Percentiles rank a stretch among this genome's conserved stretches.
These are phyloP conservation scores for Priocnemis perturbator DNA, from an alignment of 2,888 invertebrate genomes.

Conservation along the genomic window DNA sequence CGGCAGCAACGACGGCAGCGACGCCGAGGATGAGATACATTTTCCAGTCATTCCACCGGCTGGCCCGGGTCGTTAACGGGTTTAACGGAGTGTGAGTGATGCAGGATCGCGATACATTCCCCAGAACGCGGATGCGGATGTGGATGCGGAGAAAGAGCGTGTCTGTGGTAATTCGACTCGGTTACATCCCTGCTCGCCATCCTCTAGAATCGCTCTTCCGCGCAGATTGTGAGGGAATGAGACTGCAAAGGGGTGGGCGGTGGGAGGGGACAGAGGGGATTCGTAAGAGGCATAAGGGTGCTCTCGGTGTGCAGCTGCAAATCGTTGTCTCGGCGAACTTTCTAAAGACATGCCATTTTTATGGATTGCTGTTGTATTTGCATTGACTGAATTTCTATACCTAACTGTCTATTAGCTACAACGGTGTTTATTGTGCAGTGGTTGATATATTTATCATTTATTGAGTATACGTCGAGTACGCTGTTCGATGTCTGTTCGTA, in stretches of 20 bases:
- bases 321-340: too few relatives aligned
- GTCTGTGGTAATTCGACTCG: conserved; percentile 43
- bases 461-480: too few relatives aligned
- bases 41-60: conserved; percentile 42
- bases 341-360: too few relatives aligned
- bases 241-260: conserved; percentile 6
- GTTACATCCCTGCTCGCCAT: conserved; percentile 27
- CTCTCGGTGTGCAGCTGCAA: too few relatives aligned
- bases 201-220: conserved; percentile 8
- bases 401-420: too few relatives aligned
- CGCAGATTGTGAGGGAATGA: background rate
- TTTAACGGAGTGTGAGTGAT: conserved; percentile 62
- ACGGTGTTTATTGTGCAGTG: too few relatives aligned
- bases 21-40: conserved; percentile 33
- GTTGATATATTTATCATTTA: too few relatives aligned
- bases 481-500: too few relatives aligned
- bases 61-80: conserved; percentile 61
- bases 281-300: too few relatives aligned
- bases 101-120: conserved; percentile 55
- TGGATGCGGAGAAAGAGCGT: conserved; percentile 29
- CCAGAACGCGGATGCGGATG: too few relatives aligned
- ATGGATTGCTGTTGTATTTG: too few relatives aligned
- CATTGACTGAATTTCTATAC: too few relatives aligned
- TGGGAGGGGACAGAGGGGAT: background rate
- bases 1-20: conserved; percentile 16